A percentile compares a stretch with the other conserved stretches of the same genome.
These are phyloP conservation scores for Propithecus perrieri DNA, from an alignment of 2,797 vertebrate genomes.

Conservation along the genomic window DNA sequence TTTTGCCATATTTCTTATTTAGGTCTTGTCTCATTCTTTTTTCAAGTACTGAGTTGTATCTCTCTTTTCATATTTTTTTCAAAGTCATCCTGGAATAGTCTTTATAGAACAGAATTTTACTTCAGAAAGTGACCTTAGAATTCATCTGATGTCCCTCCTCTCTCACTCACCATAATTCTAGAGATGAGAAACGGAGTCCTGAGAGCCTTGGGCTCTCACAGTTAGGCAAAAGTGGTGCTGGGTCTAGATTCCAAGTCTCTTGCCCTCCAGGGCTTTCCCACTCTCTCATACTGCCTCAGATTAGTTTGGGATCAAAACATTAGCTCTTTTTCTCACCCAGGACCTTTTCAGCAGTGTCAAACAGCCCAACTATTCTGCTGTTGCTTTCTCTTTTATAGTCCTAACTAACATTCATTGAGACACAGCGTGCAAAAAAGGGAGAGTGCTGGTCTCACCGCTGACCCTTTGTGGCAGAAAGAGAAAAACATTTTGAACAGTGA, in stretches of 20 bases:
- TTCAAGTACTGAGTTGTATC: background rate
- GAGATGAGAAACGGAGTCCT: background rate
- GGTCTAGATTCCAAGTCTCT: background rate
- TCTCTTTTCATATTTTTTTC: background rate
- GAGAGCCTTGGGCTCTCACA: background rate
- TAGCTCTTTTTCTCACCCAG: background rate
- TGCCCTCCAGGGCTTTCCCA: background rate
- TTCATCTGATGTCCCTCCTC: background rate
- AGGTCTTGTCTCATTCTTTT: background rate
- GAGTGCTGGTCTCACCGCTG: conserved; percentile 57
- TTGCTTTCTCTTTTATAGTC: conserved; percentile 19
- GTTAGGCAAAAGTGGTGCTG: background rate
- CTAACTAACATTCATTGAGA: conserved; percentile 1
- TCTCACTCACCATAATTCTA: background rate
- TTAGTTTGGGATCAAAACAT: background rate
- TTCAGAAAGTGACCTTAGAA: background rate
- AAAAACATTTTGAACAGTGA: conserved; percentile 44
- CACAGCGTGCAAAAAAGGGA: background rate
- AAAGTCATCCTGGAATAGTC: conserved; percentile 44
- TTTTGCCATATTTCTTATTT: background rate
- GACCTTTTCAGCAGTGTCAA: background rate
- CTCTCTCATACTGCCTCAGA: background rate
- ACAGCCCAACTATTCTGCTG: background rate
- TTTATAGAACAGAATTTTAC: conserved; percentile 56
- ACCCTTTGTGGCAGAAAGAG: conserved; percentile 46